Evolutionary conservation across 2,888 invertebrate genomes (phyloP).

Genomic region (Philaethria dido): DNA sequence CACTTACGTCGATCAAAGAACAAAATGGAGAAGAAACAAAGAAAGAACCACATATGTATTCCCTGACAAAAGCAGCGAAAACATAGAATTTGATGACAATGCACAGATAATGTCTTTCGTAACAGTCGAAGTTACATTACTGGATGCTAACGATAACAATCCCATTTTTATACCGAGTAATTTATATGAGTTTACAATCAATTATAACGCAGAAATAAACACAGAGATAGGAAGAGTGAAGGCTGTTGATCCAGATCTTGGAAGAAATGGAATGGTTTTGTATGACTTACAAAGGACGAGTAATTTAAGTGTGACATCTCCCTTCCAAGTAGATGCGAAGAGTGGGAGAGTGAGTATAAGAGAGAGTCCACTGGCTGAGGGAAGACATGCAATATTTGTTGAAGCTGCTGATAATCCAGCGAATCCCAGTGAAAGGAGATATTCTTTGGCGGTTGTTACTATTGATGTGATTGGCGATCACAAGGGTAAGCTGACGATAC

Average conservation of each 20-base stretch:
- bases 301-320: constrained; percentile 85
- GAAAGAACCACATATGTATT: constrained; percentile 78
- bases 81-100: constrained; percentile 71
- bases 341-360: constrained; percentile 87
- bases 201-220: constrained; percentile 87
- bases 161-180: constrained; percentile 93
- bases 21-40: constrained; percentile 70
- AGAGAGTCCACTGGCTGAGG: constrained; percentile 86
- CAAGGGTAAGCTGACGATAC: constrained; percentile 62
- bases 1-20: constrained; percentile 68
- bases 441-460: constrained; percentile 93
- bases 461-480: constrained; percentile 87
- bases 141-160: constrained; percentile 96
- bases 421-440: constrained; percentile 92
- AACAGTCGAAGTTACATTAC: constrained; percentile 90
- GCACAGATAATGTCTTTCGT: constrained; percentile 83
- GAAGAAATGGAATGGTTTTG: constrained; percentile 87
- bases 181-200: constrained; percentile 90
- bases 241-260: constrained; percentile 92
- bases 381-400: constrained; percentile 91
- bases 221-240: constrained; percentile 90
- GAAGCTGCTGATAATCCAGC: constrained; percentile 93
- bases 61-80: constrained; percentile 75
- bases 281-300: constrained; percentile 89
- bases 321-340: constrained; percentile 88